These are phyloP conservation scores for Tamandua tetradactyla DNA, from an alignment of 2,797 vertebrate species.

Conservation along the genomic window DNA sequence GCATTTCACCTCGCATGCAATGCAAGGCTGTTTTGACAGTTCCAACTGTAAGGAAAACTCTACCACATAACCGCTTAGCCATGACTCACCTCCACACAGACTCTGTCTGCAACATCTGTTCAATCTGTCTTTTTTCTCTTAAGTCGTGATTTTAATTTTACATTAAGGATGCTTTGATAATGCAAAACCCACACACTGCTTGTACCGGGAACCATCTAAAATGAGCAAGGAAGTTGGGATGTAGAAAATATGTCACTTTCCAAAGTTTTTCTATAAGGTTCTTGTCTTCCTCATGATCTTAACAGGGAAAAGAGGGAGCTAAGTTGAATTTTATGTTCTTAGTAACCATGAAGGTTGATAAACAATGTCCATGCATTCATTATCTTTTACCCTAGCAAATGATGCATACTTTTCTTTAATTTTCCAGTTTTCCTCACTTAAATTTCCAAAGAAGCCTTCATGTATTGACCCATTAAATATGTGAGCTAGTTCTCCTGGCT, in stretches of 20 bases:
- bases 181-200: background rate
- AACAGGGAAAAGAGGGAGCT: conserved; percentile 44
- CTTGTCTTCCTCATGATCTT: conserved; percentile 45
- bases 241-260: background rate
- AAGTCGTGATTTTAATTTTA: conserved; percentile 43
- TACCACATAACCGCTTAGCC: conserved; percentile 17
- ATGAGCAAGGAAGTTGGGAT: background rate
- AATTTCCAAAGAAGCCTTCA: conserved; percentile 60
- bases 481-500: conserved; percentile 33
- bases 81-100: conserved; percentile 60
- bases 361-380: conserved; percentile 55
- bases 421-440: conserved; percentile 54
- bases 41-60: conserved; percentile 57
- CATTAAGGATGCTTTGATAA: conserved; percentile 61
- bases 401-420: conserved; percentile 53
- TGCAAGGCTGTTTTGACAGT: conserved; percentile 69
- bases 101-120: conserved; percentile 59
- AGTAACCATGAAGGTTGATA: conserved; percentile 70
- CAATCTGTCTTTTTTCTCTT: conserved; percentile 66
- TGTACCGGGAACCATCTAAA: background rate
- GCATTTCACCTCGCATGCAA: conserved; percentile 61
- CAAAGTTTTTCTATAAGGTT: conserved; percentile 1
- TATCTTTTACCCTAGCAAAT: conserved; percentile 67
- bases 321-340: conserved; percentile 61
- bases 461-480: conserved; percentile 31